Evolutionary conservation across 1,140 invertebrate genomes (phyloP), one percentile per base, ranked within the genome.

Genomic region (Drosophila ogumai): DNA sequence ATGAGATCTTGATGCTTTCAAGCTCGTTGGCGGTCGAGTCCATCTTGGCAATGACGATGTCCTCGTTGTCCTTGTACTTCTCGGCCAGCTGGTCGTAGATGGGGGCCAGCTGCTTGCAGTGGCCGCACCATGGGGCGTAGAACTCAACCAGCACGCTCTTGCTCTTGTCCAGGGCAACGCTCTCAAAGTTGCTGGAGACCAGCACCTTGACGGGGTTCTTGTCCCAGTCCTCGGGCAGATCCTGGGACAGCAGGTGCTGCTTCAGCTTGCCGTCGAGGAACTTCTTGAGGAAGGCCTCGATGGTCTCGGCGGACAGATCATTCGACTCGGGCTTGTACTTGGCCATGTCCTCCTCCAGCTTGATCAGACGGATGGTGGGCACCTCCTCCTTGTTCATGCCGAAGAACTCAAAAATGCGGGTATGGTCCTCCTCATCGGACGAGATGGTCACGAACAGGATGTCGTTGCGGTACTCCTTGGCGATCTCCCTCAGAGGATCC

Each of bases 81-180:
- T 95, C 94, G 34, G 93, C 94, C 63, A 95, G 91, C 91, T 95
- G 94, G 75, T 99, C 98, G 93, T 98, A 99, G 93, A 99, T 99
- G 31, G 99, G 99, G 75, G 94, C 97, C 78, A 99, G 94, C 92
- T 99, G 97, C 93, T 99, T 99, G 95, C 99, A 99, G 93, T 99
- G 98, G 68, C 97, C 96, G 92, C 97, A 98, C 99, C 99, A 99
- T 66, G 98, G 98, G 40, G 98, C 98, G 93, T 99, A 99, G 94
- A 99, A 99, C 94, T 99, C 98, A 78, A 99, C 98, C 67, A 99
- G 95, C 43, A 99, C 99, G 91, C 97, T 95, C 94, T 99, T 99
- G 41, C 93, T 94, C 81, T 95, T 96, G 92, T 99, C 96, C 65
- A 97, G 95, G 40, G 96, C 99, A 79, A 99, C 96, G 90, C 98